Percentiles rank a stretch among this genome's conserved stretches.
Conservation (phyloP, 35 echinoderm and acorn worm species). For the Heliocidaris erythrogramma region DNA sequence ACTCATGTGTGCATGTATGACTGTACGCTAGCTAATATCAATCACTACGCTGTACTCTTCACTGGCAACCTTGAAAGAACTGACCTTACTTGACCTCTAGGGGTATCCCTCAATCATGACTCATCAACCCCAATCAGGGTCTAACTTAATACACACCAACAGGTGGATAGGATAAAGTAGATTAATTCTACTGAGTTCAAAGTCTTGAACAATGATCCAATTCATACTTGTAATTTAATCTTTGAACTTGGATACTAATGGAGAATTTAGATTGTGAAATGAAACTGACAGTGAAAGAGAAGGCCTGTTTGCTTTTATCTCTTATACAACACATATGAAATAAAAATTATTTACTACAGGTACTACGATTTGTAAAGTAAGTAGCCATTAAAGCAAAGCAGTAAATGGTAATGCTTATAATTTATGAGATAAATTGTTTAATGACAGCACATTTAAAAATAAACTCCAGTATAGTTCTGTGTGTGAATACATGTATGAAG, state of each 20-base stretch:
- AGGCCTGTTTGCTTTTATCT: not conserved
- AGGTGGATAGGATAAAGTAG: not conserved
- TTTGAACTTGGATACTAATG: not conserved
- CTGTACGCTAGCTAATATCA: not conserved
- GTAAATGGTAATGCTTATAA: not conserved
- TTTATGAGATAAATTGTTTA: not conserved
- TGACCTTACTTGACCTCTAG: conserved; percentile 1
- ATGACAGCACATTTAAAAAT: not conserved
- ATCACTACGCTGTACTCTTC: not conserved
- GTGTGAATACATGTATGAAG: too few species aligned
- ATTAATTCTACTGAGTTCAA: not conserved
- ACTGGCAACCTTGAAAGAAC: not conserved
- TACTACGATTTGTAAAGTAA: too few species aligned
- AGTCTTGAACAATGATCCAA: not conserved
- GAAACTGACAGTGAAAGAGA: not conserved
- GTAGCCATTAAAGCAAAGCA: too few species aligned
- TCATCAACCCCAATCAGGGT: not conserved
- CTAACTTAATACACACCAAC: not conserved
- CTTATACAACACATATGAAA: not conserved
- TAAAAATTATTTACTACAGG: too few species aligned
- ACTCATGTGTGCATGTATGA: too few species aligned
- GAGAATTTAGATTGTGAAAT: not conserved
- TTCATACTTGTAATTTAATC: not conserved
- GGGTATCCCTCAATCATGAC: not conserved
- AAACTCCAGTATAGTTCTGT: too few species aligned